Evolutionary conservation across 2,797 vertebrate genomes (phyloP).

Genomic region (Sandelia bainsii): DNA sequence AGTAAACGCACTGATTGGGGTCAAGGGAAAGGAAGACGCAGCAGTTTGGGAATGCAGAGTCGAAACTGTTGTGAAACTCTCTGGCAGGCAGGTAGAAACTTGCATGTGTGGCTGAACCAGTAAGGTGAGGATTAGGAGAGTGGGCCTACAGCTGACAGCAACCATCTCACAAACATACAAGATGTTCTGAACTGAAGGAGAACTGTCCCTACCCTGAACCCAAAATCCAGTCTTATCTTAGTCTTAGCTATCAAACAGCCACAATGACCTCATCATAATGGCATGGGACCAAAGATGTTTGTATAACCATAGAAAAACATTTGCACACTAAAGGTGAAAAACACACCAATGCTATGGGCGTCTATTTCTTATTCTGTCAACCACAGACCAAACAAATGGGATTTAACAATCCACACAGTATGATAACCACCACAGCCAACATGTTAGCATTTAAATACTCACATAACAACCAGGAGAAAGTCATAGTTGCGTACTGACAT

Average conservation of each 20-base stretch:
- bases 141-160: constrained; percentile 39
- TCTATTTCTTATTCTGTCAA: neutral
- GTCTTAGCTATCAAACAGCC: too few species aligned
- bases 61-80: constrained; percentile 83
- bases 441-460: neutral
- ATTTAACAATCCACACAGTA: too few species aligned
- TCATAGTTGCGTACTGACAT: too few species aligned
- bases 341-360: too few species aligned
- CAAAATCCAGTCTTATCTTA: too few species aligned
- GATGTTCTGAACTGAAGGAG: too few species aligned
- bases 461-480: neutral
- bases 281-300: too few species aligned
- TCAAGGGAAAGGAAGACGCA: constrained; percentile 35
- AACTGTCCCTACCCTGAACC: too few species aligned
- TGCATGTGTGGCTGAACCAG: constrained; percentile 84
- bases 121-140: constrained; percentile 63
- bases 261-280: too few species aligned
- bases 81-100: constrained; percentile 80
- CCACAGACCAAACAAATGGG: neutral
- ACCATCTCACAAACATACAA: neutral
- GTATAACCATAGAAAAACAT: too few species aligned
- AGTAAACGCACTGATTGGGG: neutral
- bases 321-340: too few species aligned
- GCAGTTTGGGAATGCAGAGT: constrained; percentile 69
- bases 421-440: too few species aligned